phyloP scores from a whole-genome alignment of 2,113 vertebrate genomes.

The Upupa epops region DNA sequence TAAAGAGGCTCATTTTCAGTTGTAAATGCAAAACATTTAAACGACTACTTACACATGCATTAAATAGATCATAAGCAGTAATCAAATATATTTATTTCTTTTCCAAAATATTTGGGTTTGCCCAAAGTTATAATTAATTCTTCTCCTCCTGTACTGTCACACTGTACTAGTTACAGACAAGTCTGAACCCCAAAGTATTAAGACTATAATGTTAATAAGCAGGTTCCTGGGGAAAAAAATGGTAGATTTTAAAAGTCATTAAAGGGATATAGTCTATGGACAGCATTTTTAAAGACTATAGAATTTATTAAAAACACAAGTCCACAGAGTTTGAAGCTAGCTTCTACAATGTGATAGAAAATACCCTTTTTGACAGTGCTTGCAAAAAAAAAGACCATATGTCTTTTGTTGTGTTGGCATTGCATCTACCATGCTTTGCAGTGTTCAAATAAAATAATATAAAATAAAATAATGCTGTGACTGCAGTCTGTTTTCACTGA shows the following conservation, averaged over 20 bases:
- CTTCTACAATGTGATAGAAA: not conserved
- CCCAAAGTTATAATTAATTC: constrained; percentile 6
- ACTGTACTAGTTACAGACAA: not conserved
- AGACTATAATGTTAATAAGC: not conserved
- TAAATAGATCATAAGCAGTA: not conserved
- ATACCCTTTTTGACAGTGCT: not conserved
- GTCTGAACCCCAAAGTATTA: not conserved
- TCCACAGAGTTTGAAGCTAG: not conserved
- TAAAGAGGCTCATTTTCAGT: constrained; percentile 1
- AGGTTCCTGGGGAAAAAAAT: not conserved
- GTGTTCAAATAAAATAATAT: too few species aligned
- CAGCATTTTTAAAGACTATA: not conserved
- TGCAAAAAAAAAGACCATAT: not conserved
- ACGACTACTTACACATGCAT: not conserved
- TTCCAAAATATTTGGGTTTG: constrained; percentile 13
- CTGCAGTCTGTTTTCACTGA: not conserved
- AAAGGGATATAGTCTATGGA: not conserved
- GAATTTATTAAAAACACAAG: not conserved
- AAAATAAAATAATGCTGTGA: not conserved
- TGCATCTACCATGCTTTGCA: not conserved
- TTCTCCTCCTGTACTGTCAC: not conserved
- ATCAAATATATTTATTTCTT: constrained; percentile 24
- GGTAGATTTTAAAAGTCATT: not conserved
- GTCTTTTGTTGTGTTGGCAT: constrained; percentile 3
- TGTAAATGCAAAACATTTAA: constrained; percentile 24